Evolutionary conservation across 2,888 invertebrate species (phyloP).

Genomic region (Lasioglossum zephyrum): DNA sequence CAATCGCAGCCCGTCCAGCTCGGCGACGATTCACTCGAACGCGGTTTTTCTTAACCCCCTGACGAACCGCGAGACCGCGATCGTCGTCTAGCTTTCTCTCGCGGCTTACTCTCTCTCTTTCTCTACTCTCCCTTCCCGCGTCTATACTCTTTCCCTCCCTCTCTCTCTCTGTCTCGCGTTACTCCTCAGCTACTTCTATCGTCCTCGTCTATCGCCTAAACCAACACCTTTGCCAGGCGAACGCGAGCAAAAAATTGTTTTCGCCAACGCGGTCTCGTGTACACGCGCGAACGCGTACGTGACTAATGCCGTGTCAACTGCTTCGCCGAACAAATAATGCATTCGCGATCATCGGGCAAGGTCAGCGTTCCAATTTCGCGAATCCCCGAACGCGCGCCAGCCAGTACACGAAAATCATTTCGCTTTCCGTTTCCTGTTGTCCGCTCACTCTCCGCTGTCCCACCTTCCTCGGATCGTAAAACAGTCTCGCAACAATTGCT

Average conservation of each 20-base stretch:
- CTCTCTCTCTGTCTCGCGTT: neutral
- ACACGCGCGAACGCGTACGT: conserved; percentile 41
- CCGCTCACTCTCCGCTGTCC: neutral
- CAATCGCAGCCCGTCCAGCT: conserved; percentile 43
- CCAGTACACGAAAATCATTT: neutral
- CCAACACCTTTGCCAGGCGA: conserved; percentile 47
- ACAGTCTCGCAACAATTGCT: neutral
- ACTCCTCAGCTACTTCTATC: neutral
- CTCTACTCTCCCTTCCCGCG: neutral
- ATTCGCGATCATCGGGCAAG: conserved; percentile 23
- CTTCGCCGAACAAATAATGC: conserved; percentile 34
- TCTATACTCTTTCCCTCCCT: neutral
- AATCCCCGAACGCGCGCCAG: neutral
- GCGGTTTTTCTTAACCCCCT: conserved; percentile 57
- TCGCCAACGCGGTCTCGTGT: conserved; percentile 39
- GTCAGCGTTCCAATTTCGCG: neutral
- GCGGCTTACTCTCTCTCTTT: neutral
- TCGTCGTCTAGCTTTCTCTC: conserved; percentile 36
- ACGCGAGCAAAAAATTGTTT: conserved; percentile 69
- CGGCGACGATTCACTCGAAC: conserved; percentile 52
- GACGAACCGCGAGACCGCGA: conserved; percentile 41
- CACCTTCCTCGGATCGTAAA: neutral
- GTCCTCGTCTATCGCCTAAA: conserved; percentile 11
- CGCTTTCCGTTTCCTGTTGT: neutral
- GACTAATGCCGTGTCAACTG: conserved; percentile 39